Base-by-base conservation (phyloP, 2,113 vertebrate species). In the Alces alces region DNA sequence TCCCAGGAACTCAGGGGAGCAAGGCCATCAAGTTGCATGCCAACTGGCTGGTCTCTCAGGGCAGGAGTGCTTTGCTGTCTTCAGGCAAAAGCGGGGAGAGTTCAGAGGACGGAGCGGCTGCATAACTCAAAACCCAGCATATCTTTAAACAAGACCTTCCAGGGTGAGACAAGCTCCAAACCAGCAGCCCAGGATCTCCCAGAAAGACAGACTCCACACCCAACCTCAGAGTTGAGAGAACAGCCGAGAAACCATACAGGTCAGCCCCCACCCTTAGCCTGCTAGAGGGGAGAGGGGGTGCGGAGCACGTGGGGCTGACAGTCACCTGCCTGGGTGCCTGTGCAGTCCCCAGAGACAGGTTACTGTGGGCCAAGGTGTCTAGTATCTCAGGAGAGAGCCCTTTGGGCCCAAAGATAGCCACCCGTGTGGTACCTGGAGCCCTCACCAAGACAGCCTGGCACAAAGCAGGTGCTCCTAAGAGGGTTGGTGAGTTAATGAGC, bases 401-500 rank as follows among this genome's bases (percentile, higher is more conserved):
- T 9, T 2, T 12, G 91, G 58, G 58, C 54, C 55, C 84, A 33
- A 50, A 54, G 70, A 70, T 4, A 7, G 87, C 45, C 78, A 23
- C 2, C 2, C n/a, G 58, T 7, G 5, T 27, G 30, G 78, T 4
- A 43, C 52, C 84, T 43, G 43, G 58, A 80, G 58, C 58, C 90
- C 30, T 93, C 36, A 3, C 57, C 10, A 5, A 27, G 58, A 21
- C 6, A 27, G 36, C 14, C 0, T 36, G 64, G 93, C 88, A 66
- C 96, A 55, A 6, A 86, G 85, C 33, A 43, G 36, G 15, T 14
- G 28, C 57, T 94, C 97, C 55, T 16, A 2, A 10, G 88, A 88
- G 97, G 93, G 28, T 13, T 70, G 88, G 33, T 1, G 50, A 70
- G 88, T n/a, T 95, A 97, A 96, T 21, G 88, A 97, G 88, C 95